phyloP scores from a whole-genome alignment of 2,797 vertebrate genomes.

The Prionace glauca region DNA sequence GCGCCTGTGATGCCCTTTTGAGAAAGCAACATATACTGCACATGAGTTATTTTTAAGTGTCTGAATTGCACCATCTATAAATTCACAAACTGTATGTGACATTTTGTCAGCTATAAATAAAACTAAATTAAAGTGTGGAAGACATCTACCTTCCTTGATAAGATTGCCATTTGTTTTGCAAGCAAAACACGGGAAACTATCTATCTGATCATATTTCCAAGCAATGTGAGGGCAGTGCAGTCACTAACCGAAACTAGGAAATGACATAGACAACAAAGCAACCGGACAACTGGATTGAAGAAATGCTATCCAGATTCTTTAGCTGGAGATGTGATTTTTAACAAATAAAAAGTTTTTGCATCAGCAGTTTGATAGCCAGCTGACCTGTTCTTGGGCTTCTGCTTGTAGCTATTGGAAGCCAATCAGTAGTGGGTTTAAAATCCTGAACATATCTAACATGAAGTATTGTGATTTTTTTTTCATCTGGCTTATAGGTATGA shows the following conservation, averaged over 20 bases:
- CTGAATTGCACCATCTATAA: neutral
- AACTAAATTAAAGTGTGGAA: neutral
- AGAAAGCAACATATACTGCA: neutral
- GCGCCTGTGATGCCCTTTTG: neutral
- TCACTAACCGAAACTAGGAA: neutral
- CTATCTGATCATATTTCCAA: neutral
- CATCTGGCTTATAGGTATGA: neutral
- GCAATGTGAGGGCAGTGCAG: neutral
- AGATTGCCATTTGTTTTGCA: neutral
- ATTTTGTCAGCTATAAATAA: neutral
- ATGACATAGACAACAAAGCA: neutral
- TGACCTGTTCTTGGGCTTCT: neutral
- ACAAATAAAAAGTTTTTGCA: neutral
- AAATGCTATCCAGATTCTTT: neutral
- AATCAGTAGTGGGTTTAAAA: neutral
- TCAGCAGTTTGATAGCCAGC: neutral
- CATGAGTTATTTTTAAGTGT: neutral
- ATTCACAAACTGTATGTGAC: neutral
- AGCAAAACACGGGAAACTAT: neutral
- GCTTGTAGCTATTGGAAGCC: neutral
- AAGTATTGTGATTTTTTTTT: neutral
- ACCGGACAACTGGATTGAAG: neutral
- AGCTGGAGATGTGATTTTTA: neutral
- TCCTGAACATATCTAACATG: neutral
- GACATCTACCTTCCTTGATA: neutral